These are phyloP conservation scores for Channallabes apus DNA, from an alignment of 2,797 vertebrate species.

Conservation along the genomic window DNA sequence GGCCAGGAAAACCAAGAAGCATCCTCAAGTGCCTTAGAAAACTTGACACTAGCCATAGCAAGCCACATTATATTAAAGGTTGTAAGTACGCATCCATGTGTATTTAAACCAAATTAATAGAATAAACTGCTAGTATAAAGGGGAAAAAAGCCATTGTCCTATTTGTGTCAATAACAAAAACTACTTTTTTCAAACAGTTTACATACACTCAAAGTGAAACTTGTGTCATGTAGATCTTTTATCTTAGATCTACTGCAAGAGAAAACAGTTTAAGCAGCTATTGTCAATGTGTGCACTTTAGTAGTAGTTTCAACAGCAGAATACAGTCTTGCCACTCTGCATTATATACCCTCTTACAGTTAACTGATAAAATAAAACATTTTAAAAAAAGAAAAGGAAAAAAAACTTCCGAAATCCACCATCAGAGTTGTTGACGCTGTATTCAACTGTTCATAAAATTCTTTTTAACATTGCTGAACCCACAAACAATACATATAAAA, in stretches of 20 bases:
- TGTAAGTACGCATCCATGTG: not conserved
- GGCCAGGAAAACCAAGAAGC: constrained; percentile 4
- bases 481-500: constrained; percentile 10
- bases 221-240: not conserved
- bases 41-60: not conserved
- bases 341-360: constrained; percentile 8
- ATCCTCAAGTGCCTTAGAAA: constrained; percentile 22
- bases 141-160: not conserved
- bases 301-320: constrained; percentile 26
- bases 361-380: not conserved
- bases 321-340: not conserved
- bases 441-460: not conserved
- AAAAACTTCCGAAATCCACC: not conserved
- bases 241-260: not conserved
- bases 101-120: not conserved
- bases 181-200: not conserved
- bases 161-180: constrained; percentile 15
- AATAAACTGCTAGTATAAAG: not conserved
- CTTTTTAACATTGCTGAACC: constrained; percentile 8
- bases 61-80: not conserved
- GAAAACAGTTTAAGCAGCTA: constrained; percentile 8
- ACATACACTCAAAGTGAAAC: constrained; percentile 12
- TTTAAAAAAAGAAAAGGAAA: not conserved
- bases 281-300: constrained; percentile 1
- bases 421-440: not conserved